A percentile compares a stretch with the other conserved stretches of the same genome.
phyloP scores from a whole-genome alignment of 1,140 invertebrate genomes.

The Trichoplusia ni region DNA sequence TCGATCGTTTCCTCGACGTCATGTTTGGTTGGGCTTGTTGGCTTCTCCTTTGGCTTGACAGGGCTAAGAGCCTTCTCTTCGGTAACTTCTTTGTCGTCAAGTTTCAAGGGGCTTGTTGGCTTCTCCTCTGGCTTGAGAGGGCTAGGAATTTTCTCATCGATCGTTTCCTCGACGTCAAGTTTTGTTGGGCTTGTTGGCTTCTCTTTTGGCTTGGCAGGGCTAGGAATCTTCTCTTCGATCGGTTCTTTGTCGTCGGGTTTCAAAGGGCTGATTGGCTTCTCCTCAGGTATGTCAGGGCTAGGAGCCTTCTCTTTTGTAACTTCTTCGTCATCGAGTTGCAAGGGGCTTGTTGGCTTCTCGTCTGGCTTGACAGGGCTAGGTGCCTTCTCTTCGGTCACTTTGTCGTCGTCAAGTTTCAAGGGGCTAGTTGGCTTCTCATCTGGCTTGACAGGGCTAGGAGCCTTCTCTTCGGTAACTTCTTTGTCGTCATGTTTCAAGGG shows the following conservation, averaged over 20 bases:
- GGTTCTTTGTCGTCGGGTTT: neutral
- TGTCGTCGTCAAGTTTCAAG: neutral
- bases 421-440: neutral
- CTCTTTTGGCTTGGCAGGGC: neutral
- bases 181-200: conserved; percentile 2
- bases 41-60: neutral
- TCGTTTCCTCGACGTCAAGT: too few species aligned
- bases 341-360: neutral
- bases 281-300: neutral
- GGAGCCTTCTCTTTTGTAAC: neutral
- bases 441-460: neutral
- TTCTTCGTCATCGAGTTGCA: neutral
- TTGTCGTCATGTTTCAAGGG: neutral
- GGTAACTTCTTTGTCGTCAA: neutral
- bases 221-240: neutral
- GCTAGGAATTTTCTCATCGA: neutral
- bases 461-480: neutral
- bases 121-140: neutral
- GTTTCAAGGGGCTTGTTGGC: neutral
- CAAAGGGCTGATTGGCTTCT: neutral
- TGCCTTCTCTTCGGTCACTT: too few species aligned
- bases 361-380: neutral
- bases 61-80: neutral
- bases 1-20: too few species aligned
- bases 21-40: neutral